Evolutionary conservation across 2,113 vertebrate species (phyloP).

Genomic region (Trinectes maculatus): DNA sequence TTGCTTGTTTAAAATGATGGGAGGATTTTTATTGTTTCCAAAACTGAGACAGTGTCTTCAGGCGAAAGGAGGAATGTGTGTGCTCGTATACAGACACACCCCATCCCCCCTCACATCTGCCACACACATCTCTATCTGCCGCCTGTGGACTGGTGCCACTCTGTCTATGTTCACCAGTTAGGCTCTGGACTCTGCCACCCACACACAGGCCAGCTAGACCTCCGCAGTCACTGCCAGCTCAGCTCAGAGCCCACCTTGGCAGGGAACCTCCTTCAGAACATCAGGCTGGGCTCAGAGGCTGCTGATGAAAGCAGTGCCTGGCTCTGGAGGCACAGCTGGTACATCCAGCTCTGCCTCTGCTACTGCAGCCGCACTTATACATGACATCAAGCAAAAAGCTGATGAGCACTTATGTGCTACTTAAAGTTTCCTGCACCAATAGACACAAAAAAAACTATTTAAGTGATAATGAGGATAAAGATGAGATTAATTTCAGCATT

Average conservation of each 20-base stretch:
- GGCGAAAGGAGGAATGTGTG: conserved; percentile 20
- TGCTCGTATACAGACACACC: conserved; percentile 4
- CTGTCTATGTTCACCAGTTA: conserved; percentile 76
- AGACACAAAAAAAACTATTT: too few species aligned
- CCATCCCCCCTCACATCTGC: conserved; percentile 17
- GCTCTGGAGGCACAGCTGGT: conserved; percentile 22
- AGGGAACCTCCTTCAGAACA: conserved; percentile 31
- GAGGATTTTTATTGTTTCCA: not conserved
- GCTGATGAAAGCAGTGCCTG: too few species aligned
- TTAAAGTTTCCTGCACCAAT: too few species aligned
- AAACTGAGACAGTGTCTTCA: not conserved
- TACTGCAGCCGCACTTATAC: conserved; percentile 12
- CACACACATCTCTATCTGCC: conserved; percentile 17
- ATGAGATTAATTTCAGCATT: too few species aligned
- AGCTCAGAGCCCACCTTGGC: conserved; percentile 41
- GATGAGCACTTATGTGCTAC: too few species aligned
- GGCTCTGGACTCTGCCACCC: conserved; percentile 61
- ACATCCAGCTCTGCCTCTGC: conserved; percentile 5
- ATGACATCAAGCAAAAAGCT: not conserved
- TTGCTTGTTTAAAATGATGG: not conserved
- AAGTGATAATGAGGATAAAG: too few species aligned
- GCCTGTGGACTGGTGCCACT: conserved; percentile 12
- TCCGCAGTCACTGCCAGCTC: conserved; percentile 48
- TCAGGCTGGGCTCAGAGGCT: conserved; percentile 22
- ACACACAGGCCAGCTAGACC: conserved; percentile 45